These are phyloP conservation scores for Macropis europaea DNA, from an alignment of 2,888 invertebrate genomes.

Conservation along the genomic window DNA sequence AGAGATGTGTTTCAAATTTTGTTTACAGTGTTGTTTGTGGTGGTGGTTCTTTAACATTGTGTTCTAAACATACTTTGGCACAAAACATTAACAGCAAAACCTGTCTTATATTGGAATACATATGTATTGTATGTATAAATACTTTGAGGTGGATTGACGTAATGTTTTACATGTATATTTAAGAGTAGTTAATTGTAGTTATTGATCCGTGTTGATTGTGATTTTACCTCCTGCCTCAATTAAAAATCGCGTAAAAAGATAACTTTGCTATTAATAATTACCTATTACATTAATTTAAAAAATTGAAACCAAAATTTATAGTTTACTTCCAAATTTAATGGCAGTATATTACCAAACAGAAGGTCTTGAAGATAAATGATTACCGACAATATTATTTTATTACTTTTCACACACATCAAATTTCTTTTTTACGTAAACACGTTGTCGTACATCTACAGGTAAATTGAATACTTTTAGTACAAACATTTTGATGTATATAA, in stretches of 20 bases:
- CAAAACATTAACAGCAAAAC: constrained; percentile 28
- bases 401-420: constrained; percentile 2
- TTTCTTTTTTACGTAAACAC: not conserved
- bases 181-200: constrained; percentile 15
- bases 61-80: constrained; percentile 21
- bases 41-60: constrained; percentile 51
- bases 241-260: constrained; percentile 3
- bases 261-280: constrained; percentile 34
- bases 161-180: constrained; percentile 13
- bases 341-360: not conserved
- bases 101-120: not conserved
- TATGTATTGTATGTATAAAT: constrained; percentile 6
- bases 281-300: constrained; percentile 72
- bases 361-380: constrained; percentile 1
- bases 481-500: not conserved
- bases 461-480: not conserved
- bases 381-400: not conserved
- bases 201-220: constrained; percentile 21
- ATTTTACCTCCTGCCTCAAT: constrained; percentile 1
- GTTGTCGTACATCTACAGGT: constrained; percentile 29
- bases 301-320: constrained; percentile 22
- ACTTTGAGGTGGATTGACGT: constrained; percentile 10
- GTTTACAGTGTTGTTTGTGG: constrained; percentile 44
- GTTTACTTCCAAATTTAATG: constrained; percentile 10
- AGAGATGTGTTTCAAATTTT: constrained; percentile 30